These are phyloP conservation scores for Drosophila murphyi DNA, from an alignment of 1,140 invertebrate species.

Conservation along the genomic window DNA sequence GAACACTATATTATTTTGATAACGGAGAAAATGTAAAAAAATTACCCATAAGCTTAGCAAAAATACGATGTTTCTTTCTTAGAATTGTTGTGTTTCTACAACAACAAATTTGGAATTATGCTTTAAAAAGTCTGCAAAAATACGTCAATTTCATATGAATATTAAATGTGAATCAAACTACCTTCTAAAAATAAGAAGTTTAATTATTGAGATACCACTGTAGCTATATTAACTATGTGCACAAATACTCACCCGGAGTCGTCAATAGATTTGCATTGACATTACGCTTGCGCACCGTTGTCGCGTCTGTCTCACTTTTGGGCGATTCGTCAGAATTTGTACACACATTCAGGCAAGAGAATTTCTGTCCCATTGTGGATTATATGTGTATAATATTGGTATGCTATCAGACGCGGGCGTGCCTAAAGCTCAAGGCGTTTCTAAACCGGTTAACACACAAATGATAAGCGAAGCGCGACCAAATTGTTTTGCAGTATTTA, in stretches of 20 bases:
- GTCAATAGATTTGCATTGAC: constrained; percentile 36
- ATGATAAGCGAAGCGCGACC: constrained; percentile 10
- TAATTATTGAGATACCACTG: too few species aligned
- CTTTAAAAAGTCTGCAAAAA: too few species aligned
- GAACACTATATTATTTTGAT: too few species aligned
- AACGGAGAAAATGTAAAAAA: too few species aligned
- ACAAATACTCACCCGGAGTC: constrained; percentile 27
- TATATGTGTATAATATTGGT: background rate
- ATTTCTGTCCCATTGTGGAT: constrained; percentile 47
- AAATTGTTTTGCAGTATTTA: constrained; percentile 16
- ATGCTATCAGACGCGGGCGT: constrained; percentile 18
- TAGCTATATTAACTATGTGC: background rate
- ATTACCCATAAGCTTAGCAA: too few species aligned
- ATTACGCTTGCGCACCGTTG: constrained; percentile 46
- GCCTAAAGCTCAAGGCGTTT: background rate
- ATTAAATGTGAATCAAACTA: too few species aligned
- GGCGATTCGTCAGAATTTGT: background rate
- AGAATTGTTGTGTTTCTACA: too few species aligned
- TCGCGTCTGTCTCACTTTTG: constrained; percentile 2
- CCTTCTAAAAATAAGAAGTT: too few species aligned
- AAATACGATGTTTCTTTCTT: too few species aligned
- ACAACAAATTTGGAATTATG: too few species aligned
- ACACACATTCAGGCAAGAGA: constrained; percentile 16
- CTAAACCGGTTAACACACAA: constrained; percentile 30
- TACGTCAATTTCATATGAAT: too few species aligned